Conservation (phyloP, 1,140 invertebrate species). For the Pomacea maculata region DNA sequence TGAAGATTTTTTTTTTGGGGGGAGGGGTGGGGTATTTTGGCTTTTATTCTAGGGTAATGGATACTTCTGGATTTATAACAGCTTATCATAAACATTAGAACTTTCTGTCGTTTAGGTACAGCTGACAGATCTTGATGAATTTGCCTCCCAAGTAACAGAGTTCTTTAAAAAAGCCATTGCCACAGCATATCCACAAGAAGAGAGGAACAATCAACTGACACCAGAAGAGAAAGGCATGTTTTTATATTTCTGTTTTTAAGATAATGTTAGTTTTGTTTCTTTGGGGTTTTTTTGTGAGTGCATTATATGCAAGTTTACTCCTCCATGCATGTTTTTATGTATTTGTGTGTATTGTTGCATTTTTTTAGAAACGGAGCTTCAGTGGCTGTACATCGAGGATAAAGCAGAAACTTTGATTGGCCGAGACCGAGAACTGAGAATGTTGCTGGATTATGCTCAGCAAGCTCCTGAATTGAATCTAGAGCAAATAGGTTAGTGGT, state of each 20-base stretch:
- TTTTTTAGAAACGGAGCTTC: slow-evolving; percentile 40
- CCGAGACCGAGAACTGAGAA: slow-evolving; percentile 40
- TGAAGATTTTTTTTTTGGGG: background rate
- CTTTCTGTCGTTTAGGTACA: slow-evolving; percentile 42
- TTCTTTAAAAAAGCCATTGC: slow-evolving; percentile 56
- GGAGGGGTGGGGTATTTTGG: too few relatives aligned
- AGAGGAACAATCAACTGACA: background rate
- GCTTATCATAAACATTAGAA: too few relatives aligned
- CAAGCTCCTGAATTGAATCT: slow-evolving; percentile 25
- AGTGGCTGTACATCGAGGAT: slow-evolving; percentile 45
- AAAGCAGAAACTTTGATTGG: slow-evolving; percentile 49
- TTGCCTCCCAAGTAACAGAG: slow-evolving; percentile 46
- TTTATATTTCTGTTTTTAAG: too few relatives aligned
- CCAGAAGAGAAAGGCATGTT: slow-evolving; percentile 10
- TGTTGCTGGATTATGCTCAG: slow-evolving; percentile 36
- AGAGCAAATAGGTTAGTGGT: slow-evolving; percentile 27
- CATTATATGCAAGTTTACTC: too few relatives aligned
- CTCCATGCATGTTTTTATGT: background rate
- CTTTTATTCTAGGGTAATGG: too few relatives aligned
- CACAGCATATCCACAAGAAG: slow-evolving; percentile 38
- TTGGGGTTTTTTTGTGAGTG: too few relatives aligned
- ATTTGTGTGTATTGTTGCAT: background rate
- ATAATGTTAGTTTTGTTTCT: too few relatives aligned
- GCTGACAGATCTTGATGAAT: slow-evolving; percentile 50
- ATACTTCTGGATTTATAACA: too few relatives aligned